Evolutionary conservation across 2,113 vertebrate genomes (phyloP), one percentile per base, ranked within the genome.

Genomic region (Neogobius melanostomus): DNA sequence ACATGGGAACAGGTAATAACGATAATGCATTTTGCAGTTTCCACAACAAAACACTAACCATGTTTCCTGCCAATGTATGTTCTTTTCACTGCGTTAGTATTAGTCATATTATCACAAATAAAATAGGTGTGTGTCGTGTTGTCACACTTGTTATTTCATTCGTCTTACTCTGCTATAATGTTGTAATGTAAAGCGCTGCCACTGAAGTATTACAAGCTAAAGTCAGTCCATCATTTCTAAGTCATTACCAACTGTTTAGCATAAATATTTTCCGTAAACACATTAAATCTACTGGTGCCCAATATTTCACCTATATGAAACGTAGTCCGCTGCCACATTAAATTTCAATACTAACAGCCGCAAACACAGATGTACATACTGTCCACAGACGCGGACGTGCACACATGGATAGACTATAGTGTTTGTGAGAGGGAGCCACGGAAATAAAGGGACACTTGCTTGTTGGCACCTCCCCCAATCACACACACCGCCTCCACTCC

Each of bases 371-470:
- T 86, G 86, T 85, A 85, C 75, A 64, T 66, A 69, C 54, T 68
- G 71, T 74, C 53, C 73, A 64, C 42, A 56, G 59, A 77, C 71
- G 62, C 76, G 80, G 60, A 85, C 66, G 52, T 43, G 57, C 80
- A 79, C 52, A 60, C 81, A 82, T 76, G 56, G 56, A 84, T 78
- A 76, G 64, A 71, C 79, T 74, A 61, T 61, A 61, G 59, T 79
- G 81, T 71, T 82, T 79, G 77, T 76, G 42, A 61, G 59, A 45
- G 53, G 53, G 59, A 61, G 59, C 42, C 82, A 87, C 87, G 85
- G 87, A 90, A 91, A 90, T 91, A 90, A 90, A 90, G 88, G 89
- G 88, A 88, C 89, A 90, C 89, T 90, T 90, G 90, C 88, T 89
- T 73, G 85, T 91, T 91, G 88, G 89, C 90, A 91, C 89, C 89